Conservation (phyloP, 2,113 vertebrate genomes). For the Limnothrissa miodon region DNA sequence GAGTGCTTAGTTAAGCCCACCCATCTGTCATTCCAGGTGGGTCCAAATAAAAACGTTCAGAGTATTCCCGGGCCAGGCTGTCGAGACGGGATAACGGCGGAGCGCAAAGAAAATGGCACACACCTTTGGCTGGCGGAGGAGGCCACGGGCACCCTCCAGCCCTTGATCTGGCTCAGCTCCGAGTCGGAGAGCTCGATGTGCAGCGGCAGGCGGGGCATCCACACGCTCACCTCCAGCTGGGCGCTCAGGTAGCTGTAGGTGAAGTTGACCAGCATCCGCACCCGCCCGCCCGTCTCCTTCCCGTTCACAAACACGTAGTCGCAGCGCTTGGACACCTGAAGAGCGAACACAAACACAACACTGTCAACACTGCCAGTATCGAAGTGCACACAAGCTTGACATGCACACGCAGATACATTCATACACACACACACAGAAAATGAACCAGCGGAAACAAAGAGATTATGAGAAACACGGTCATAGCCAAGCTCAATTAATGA, state of each 20-base stretch:
- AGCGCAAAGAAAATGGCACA: background rate
- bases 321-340: conserved; percentile 88
- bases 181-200: conserved; percentile 89
- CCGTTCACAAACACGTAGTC: conserved; percentile 93
- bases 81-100: background rate
- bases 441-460: background rate
- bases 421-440: background rate
- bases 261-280: conserved; percentile 81
- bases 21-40: background rate
- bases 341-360: background rate
- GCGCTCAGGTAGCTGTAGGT: conserved; percentile 87
- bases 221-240: conserved; percentile 84
- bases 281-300: conserved; percentile 87
- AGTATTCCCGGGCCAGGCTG: background rate
- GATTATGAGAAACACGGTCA: background rate
- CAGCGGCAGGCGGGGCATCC: conserved; percentile 89
- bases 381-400: conserved; percentile 4
- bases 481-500: background rate
- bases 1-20: background rate
- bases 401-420: conserved; percentile 11
- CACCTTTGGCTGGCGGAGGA: conserved; percentile 67
- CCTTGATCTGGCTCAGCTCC: conserved; percentile 93
- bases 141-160: conserved; percentile 84
- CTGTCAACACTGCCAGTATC: conserved; percentile 8
- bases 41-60: background rate